Evolutionary conservation across 2,113 vertebrate species (phyloP), one percentile per base, ranked within the genome.

Genomic region (Catharus minimus): DNA sequence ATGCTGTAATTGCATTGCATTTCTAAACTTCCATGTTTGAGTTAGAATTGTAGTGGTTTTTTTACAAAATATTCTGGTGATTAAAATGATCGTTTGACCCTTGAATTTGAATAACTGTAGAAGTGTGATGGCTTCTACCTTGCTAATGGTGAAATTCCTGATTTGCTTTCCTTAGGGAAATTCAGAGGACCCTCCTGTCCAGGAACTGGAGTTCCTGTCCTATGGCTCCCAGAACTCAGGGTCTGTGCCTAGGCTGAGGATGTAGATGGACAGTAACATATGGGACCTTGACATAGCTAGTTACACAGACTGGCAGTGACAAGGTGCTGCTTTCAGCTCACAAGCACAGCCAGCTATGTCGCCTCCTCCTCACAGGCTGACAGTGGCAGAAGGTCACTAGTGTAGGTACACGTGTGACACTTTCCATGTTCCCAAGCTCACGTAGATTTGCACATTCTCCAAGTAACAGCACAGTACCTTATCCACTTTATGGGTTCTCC

Each of bases 381-480:
- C 14, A 27, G 33, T 69, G 28, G 13, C 32, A 41, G 71, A 47
- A 43, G 5, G 30, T 75, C 32, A 11, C 20, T 65, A 23, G 18
- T 26, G n/a, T 49, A 44, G 64, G 30, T 20, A 21, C 13, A 17
- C 1, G 0, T 0, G 0, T 26, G 16, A 19, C 0, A 2, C 13
- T 32, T 46, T 26, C 2, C 11, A 8, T 6, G 8, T 43, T 80
- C n/a, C 32, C 10, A 46, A 43, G 17, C 41, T 43, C 4, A 7
- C 1, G 2, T 8, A 32, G 1, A 0, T 38, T 43, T 76, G 28
- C 0, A 2, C 28, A 32, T 84, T 32, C 20, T 22, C 6, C 9
- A 26, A 16, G n/a, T 38, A 64, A 7, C 26, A 68, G 24, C 14
- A 57, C 28, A 46, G 46, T 14, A 6, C 26, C 8, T 19, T 52